Base-by-base conservation (phyloP, 2,113 vertebrate genomes). In the Peromyscus californicus region DNA sequence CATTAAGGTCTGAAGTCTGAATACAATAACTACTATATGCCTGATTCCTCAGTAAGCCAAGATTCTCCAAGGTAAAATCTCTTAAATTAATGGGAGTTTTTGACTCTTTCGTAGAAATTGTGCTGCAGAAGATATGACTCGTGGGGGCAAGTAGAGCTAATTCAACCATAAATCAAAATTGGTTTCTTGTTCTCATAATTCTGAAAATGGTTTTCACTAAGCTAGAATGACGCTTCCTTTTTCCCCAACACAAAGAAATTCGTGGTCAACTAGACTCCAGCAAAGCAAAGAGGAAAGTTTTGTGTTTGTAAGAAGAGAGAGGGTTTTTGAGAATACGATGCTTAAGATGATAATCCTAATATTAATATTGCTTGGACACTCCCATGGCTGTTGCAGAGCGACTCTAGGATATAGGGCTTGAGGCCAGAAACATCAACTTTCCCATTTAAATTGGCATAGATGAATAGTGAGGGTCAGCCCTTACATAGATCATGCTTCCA, bases 401-500 rank as follows among this genome's bases (percentile, higher is more conserved):
- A 69, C 70, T 92, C 15, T 51, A 59, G 83, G 93, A 95, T 85
- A 45, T 1, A 96, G 65, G 31, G 74, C 75, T 76, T 33, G 85
- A 82, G 75, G 78, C 76, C 85, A 92, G 80, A 95, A 85, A 74
- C 22, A 80, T 76, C 86, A 93, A 74, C n/a, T 85, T 95, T 97
- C 94, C 59, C 33, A 91, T 80, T 95, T 94, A 70, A 95, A 95
- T 45, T 72, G 93, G 54, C 76, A 94, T 22, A 89, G 89, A 93
- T 80, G 65, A 96, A 94, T 70, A 76, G 86, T 51, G 51, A 70
- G 78, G 92, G 92, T 67, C 59, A 82, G 67, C 67, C 74, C 61
- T 93, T 70, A 78, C 65, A 93, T 85, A 92, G 29, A 91, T 96
- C 88, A 92, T 39, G 70, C 69, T 80, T 83, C 74, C 74, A 54